Evolutionary conservation across 1,140 invertebrate species (phyloP), one percentile per base, ranked within the genome.

Genomic region (Steinernema khuongi): DNA sequence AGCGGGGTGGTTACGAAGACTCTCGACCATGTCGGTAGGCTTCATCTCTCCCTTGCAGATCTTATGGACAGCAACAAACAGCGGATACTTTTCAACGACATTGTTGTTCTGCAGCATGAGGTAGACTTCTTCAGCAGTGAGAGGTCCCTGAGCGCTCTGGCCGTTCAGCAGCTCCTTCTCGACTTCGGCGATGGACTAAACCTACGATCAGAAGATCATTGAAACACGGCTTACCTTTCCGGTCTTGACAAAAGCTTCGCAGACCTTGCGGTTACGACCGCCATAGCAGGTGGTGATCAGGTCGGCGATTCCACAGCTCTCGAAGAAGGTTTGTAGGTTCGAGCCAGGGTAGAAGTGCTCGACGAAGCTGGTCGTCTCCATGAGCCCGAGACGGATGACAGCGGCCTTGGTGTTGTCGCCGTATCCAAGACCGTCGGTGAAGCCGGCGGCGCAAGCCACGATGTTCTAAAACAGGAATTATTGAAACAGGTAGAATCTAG

Each of bases 341-440:
- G 87, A 79, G 7, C 80, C 73, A 2, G 82, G 83, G 36, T 83
- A 84, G 50, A 80, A 84, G 30, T 76, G 36, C 44, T 85, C 79
- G 28, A 85, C 79, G 60, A 85, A 84, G 71, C 92, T 92, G 78
- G 94, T 94, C 91, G 96, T 97, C 86, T 97, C 83, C 85, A 86
- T 83, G 17, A 85, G 68, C 33, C 97, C 96, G 14, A 99, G 88
- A 73, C 97, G 89, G 81, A 99, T 97, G 0, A 99, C 92, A 0
- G 97, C 97, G 0, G 97, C 96, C 87, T 99, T 99, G 14, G 96
- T 99, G 85, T 99, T 99, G 84, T 99, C 96, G 4, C 96, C 96
- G 67, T 92, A 91, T 28, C 90, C 90, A 2, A 99, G 87, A 26
- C 97, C 97, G 86, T 99, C 97, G 1, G 94, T 91, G 85, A 99